Conservation (phyloP, 2,888 invertebrate genomes). For the Chrysotoxum bicinctum region DNA sequence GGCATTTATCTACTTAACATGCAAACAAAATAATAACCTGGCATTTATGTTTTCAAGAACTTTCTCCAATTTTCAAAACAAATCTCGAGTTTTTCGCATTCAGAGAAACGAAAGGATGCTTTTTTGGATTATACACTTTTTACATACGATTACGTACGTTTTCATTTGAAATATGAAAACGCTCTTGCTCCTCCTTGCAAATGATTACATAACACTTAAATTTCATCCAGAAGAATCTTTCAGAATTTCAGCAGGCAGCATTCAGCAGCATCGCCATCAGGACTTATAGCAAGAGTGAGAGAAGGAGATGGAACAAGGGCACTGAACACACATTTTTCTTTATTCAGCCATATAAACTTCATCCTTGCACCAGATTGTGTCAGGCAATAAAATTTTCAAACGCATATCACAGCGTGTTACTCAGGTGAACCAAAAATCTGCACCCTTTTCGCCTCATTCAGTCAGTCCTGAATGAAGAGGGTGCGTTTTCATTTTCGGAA, state of each 20-base stretch:
- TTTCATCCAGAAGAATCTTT: constrained; percentile 42
- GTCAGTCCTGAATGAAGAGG: constrained; percentile 12
- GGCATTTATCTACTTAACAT: no score
- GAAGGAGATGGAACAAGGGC: not conserved
- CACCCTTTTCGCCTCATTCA: constrained; percentile 35
- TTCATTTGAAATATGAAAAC: constrained; percentile 2
- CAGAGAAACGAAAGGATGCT: not conserved
- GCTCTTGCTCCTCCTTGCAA: constrained; percentile 13
- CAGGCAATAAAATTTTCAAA: constrained; percentile 72
- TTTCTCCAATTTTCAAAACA: not conserved
- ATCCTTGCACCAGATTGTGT: constrained; percentile 71
- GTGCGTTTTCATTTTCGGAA: constrained; percentile 37
- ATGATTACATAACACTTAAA: constrained; percentile 67
- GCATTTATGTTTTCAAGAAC: constrained; percentile 12
- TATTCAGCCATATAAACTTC: constrained; percentile 68
- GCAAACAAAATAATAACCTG: not conserved
- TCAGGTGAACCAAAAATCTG: constrained; percentile 69
- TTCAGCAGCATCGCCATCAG: not conserved
- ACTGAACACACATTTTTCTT: constrained; percentile 49
- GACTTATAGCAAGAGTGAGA: not conserved
- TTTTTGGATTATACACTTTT: not conserved
- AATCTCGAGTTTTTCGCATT: no score
- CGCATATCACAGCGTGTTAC: constrained; percentile 71
- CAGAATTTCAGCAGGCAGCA: not conserved
- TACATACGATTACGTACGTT: not conserved